Evolutionary conservation across 2,888 invertebrate genomes (phyloP).

Genomic region (Lepidocyrtoides sp.): DNA sequence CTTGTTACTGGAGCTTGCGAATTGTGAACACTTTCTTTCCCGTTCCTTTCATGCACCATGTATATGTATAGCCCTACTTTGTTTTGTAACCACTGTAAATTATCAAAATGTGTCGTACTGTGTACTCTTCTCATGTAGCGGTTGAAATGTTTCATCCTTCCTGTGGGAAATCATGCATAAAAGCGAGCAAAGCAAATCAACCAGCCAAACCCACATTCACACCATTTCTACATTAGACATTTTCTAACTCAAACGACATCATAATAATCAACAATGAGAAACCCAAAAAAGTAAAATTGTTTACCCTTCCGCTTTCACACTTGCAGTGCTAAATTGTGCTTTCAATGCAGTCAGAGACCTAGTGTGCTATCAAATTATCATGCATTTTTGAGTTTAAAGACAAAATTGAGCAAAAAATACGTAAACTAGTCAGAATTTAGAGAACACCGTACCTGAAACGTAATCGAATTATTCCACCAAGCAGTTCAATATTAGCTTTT

Average conservation of each 20-base stretch:
- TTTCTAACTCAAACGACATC: background rate
- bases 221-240: background rate
- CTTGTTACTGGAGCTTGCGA: background rate
- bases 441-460: too few species aligned
- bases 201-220: background rate
- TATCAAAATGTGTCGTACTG: slow-evolving; percentile 20
- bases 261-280: too few species aligned
- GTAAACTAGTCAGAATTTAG: too few species aligned
- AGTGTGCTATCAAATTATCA: slow-evolving; percentile 18
- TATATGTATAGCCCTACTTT: background rate
- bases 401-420: too few species aligned
- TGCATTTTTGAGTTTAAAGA: too few species aligned
- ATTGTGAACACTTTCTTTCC: too few species aligned
- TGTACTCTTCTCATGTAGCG: background rate
- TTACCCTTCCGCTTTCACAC: slow-evolving; percentile 32
- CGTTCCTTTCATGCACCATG: too few species aligned
- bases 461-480: too few species aligned
- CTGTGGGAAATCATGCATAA: slow-evolving; percentile 48
- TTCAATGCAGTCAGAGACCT: background rate
- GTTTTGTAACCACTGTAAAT: background rate
- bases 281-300: background rate
- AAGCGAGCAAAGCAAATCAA: slow-evolving; percentile 36
- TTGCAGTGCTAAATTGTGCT: background rate
- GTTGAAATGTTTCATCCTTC: slow-evolving; percentile 43
- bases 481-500: too few species aligned